These are phyloP conservation scores for Habrosyne pyritoides DNA, from an alignment of 2,888 invertebrate genomes.

Conservation along the genomic window DNA sequence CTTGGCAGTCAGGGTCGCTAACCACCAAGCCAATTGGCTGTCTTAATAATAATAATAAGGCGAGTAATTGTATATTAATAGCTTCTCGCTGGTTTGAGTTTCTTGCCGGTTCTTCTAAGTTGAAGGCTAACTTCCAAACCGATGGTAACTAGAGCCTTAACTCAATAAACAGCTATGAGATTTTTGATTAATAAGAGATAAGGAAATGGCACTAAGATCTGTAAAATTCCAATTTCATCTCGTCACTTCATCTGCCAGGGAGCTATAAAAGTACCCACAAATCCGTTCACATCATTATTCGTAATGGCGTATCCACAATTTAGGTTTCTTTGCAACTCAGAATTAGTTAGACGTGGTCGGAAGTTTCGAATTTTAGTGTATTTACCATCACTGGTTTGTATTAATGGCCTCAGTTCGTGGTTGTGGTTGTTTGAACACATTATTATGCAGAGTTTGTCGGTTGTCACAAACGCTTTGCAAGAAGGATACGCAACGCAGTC, in stretches of 20 bases:
- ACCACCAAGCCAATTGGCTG: no score
- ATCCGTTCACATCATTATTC: not conserved
- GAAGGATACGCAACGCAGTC: conserved; percentile 23
- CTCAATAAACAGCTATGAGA: no score
- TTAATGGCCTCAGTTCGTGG: not conserved
- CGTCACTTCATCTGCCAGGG: conserved; percentile 14
- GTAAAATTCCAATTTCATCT: no score
- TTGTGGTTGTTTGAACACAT: not conserved
- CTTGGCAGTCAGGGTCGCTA: no score
- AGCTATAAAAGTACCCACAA: conserved; percentile 6
- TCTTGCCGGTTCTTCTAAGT: no score
- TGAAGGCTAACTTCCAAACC: no score
- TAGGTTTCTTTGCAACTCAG: not conserved
- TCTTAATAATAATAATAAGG: no score
- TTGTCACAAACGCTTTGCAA: conserved; percentile 21
- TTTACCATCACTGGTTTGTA: not conserved
- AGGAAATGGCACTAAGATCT: no score
- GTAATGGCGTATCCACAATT: not conserved
- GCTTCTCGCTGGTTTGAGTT: no score
- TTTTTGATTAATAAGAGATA: no score
- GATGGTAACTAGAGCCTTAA: no score
- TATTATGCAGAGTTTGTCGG: not conserved
- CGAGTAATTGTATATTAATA: no score
- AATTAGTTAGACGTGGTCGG: not conserved
- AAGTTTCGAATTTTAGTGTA: not conserved